phyloP scores from a whole-genome alignment of 1,140 invertebrate species.

The Temnothorax nylanderi region DNA sequence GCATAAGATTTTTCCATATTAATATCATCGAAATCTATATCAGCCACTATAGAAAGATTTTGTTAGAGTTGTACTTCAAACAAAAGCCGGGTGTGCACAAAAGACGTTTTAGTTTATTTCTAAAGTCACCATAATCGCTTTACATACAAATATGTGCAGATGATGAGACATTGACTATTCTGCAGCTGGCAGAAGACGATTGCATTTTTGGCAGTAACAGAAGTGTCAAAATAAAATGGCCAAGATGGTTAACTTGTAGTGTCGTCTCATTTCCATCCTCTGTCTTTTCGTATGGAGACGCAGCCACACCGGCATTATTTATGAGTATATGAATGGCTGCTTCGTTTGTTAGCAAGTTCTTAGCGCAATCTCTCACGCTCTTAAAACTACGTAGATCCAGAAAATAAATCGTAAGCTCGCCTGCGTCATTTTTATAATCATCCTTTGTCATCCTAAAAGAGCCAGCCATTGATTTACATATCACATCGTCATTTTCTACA shows the following conservation, averaged over 20 bases:
- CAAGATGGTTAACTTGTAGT: constrained; percentile 92
- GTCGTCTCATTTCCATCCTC: constrained; percentile 94
- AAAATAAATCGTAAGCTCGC: constrained; percentile 87
- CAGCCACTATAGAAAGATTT: constrained; percentile 76
- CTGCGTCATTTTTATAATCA: constrained; percentile 82
- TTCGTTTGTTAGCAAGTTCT: constrained; percentile 87
- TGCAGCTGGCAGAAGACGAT: constrained; percentile 82
- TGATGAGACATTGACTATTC: constrained; percentile 91
- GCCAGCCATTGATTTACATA: constrained; percentile 10
- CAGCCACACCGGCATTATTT: constrained; percentile 94
- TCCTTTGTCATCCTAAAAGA: constrained; percentile 71
- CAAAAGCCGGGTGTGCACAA: no score
- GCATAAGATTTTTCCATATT: constrained; percentile 88
- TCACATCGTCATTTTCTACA: not conserved
- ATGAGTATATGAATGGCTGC: constrained; percentile 90
- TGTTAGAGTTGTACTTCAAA: no score
- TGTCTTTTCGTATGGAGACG: constrained; percentile 88
- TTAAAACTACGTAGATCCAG: constrained; percentile 91
- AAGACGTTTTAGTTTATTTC: not conserved
- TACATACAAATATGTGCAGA: constrained; percentile 79
- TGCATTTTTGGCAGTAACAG: constrained; percentile 89
- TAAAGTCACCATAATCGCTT: not conserved
- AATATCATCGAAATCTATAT: constrained; percentile 89
- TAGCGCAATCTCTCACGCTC: constrained; percentile 90
- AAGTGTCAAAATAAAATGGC: constrained; percentile 94